These are phyloP conservation scores for Coecobrya sp. DNA, from an alignment of 2,888 invertebrate genomes.

Conservation along the genomic window DNA sequence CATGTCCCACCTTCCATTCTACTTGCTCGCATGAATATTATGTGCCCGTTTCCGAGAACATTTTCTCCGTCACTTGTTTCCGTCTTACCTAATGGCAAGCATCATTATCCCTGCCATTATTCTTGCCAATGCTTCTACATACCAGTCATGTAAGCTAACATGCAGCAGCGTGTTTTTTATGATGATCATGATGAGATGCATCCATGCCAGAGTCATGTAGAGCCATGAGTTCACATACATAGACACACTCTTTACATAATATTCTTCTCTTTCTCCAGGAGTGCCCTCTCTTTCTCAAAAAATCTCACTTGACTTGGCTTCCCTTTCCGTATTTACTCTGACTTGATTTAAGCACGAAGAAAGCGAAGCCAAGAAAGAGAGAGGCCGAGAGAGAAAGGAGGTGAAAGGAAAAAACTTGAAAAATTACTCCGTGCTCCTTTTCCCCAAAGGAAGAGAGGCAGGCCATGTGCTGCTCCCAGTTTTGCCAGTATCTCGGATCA, in stretches of 20 bases:
- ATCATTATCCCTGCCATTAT: conserved; percentile 24
- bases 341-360: neutral
- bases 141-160: neutral
- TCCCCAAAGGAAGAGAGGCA: neutral
- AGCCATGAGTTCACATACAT: neutral
- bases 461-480: neutral
- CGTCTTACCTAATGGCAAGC: conserved; percentile 54
- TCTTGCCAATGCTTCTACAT: neutral
- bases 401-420: neutral
- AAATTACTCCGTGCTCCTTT: conserved; percentile 16
- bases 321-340: neutral
- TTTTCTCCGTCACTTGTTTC: conserved; percentile 49
- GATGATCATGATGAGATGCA: neutral
- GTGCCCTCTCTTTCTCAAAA: neutral
- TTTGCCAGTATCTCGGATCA: neutral
- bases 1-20: neutral
- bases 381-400: conserved; percentile 9
- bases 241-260: neutral
- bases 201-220: conserved; percentile 7
- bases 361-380: neutral
- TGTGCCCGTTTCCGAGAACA: conserved; percentile 43
- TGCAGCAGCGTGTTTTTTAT: neutral
- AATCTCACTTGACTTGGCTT: conserved; percentile 2
- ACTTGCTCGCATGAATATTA: conserved; percentile 9
- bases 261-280: neutral